Conservation (phyloP, 2,113 vertebrate genomes). For the Gnathonemus longibarbis region DNA sequence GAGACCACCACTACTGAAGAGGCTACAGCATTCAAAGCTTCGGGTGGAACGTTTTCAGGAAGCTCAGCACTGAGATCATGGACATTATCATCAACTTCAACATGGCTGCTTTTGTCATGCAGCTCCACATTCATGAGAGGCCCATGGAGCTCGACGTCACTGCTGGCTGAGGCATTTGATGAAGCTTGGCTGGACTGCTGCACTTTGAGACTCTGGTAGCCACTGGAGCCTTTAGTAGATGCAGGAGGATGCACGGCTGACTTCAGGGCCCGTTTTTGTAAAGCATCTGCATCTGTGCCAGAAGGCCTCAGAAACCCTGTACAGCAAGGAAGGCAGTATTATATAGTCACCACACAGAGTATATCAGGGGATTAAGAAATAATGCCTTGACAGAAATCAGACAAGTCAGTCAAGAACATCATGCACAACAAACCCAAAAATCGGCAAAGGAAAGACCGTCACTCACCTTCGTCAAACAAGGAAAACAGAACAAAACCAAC, state of each 20-base stretch:
- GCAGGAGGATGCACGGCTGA: neutral
- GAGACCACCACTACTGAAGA: neutral
- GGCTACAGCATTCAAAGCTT: neutral
- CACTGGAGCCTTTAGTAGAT: neutral
- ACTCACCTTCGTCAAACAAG: neutral
- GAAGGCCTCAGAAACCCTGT: neutral
- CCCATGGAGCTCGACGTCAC: neutral
- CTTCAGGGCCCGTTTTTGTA: neutral
- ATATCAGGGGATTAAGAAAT: neutral
- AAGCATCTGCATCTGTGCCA: neutral
- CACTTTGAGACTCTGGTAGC: neutral
- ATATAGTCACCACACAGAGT: neutral
- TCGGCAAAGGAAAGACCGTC: neutral
- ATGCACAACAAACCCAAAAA: neutral
- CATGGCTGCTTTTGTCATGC: neutral
- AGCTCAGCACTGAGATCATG: neutral
- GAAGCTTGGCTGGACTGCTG: neutral
- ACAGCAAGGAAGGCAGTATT: neutral
- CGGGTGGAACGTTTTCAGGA: neutral
- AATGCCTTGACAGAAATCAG: neutral
- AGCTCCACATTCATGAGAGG: neutral
- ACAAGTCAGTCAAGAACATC: neutral
- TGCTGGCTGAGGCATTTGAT: neutral
- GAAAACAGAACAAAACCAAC: neutral
- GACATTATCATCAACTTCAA: neutral